phyloP scores from a whole-genome alignment of 2,113 vertebrate genomes.

The Oreotragus oreotragus region DNA sequence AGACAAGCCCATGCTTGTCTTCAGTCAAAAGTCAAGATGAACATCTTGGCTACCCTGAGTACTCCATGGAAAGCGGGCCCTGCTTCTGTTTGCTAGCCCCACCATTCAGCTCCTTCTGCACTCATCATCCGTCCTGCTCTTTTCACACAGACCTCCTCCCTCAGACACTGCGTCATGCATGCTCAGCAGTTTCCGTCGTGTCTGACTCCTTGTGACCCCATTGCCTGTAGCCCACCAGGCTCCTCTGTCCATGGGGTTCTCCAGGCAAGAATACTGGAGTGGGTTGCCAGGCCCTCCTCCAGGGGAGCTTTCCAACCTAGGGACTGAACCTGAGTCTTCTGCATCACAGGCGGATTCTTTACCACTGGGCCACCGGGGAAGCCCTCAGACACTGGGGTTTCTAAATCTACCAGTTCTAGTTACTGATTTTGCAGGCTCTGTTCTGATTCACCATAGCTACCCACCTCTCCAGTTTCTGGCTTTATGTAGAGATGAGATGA shows the following conservation, averaged over 20 bases:
- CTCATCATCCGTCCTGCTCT: background rate
- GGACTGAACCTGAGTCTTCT: background rate
- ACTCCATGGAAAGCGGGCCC: background rate
- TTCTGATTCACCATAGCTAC: background rate
- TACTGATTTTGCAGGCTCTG: background rate
- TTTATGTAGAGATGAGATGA: background rate
- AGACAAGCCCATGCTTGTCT: background rate
- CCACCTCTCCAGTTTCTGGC: background rate
- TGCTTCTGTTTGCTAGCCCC: background rate
- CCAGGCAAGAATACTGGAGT: background rate
- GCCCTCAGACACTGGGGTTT: background rate
- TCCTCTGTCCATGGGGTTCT: background rate
- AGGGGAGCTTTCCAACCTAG: background rate
- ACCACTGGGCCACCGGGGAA: fast-evolving
- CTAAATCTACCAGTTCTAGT: background rate
- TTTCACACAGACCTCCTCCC: background rate
- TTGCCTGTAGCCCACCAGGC: fast-evolving
- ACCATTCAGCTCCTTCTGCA: background rate
- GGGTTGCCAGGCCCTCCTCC: background rate
- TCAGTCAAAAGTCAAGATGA: background rate
- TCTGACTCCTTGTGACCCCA: background rate
- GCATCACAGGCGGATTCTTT: background rate
- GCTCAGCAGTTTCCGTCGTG: background rate
- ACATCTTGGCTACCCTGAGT: background rate
- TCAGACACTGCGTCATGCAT: fast-evolving